These are phyloP conservation scores for Bolinopsis microptera DNA, from an alignment of 37 sponge, comb jelly and placozoan genomes.

Conservation along the genomic window DNA sequence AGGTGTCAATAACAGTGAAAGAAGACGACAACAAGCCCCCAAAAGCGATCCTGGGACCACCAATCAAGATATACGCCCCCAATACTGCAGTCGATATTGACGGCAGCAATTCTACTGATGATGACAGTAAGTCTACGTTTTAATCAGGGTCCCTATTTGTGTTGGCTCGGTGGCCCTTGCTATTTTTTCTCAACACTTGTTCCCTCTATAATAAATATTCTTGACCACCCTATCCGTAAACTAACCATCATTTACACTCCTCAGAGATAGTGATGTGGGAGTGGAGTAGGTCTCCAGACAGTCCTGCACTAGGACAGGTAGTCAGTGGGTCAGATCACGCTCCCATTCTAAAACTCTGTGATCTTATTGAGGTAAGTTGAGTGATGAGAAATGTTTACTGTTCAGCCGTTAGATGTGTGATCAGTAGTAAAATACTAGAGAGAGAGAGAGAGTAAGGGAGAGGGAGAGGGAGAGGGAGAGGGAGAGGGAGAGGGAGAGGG, in stretches of 20 bases:
- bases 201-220: too few relatives aligned
- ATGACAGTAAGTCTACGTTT: constrained; percentile 31
- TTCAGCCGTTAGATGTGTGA: too few relatives aligned
- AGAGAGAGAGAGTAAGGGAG: too few relatives aligned
- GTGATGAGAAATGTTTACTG: too few relatives aligned
- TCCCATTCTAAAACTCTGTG: constrained; percentile 69
- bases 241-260: too few relatives aligned
- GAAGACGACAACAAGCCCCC: constrained; percentile 50
- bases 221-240: too few relatives aligned
- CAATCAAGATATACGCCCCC: constrained; percentile 69
- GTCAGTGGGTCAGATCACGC: constrained; percentile 69
- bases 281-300: constrained; percentile 76
- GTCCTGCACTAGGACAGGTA: constrained; percentile 66
- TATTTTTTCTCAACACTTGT: too few relatives aligned
- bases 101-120: constrained; percentile 73
- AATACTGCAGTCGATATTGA: constrained; percentile 64
- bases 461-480: too few relatives aligned
- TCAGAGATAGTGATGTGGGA: constrained; percentile 74
- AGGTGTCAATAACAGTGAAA: constrained; percentile 51
- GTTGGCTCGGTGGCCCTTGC: too few relatives aligned
- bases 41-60: neutral
- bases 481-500: too few relatives aligned
- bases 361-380: constrained; percentile 51
- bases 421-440: too few relatives aligned
- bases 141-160: too few relatives aligned